A percentile compares a stretch with the other conserved stretches of the same genome.
Evolutionary conservation across 2,113 vertebrate species (phyloP).

Genomic region (Grammomys dolichurus): DNA sequence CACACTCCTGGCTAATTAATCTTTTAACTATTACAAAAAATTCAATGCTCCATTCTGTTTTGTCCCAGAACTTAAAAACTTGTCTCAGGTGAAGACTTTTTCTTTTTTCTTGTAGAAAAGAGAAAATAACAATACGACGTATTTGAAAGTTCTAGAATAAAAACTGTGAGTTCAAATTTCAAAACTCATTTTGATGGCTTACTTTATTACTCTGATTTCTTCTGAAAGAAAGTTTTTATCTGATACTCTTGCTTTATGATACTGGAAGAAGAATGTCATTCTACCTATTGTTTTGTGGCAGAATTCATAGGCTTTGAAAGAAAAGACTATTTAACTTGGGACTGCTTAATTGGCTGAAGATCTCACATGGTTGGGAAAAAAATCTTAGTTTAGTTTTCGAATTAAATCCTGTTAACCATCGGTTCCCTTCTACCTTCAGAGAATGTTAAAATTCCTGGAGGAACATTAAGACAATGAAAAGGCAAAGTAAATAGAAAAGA

Average conservation of each 20-base stretch:
- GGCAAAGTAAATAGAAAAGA: neutral
- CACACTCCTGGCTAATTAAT: neutral
- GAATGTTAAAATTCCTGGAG: neutral
- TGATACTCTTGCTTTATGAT: neutral
- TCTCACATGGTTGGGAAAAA: neutral
- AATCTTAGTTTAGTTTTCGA: neutral
- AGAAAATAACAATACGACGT: neutral
- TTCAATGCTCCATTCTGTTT: neutral
- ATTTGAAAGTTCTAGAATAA: conserved; percentile 39
- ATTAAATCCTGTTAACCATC: conserved; percentile 28
- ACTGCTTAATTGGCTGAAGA: conserved; percentile 41
- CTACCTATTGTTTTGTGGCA: neutral
- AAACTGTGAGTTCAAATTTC: conserved; percentile 1
- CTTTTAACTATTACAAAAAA: conserved; percentile 13
- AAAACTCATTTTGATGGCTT: neutral
- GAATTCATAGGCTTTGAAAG: neutral
- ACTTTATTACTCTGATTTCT: neutral
- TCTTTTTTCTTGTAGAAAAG: neutral
- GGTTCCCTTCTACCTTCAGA: neutral
- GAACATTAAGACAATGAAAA: conserved; percentile 19
- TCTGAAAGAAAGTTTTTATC: neutral
- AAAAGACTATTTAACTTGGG: conserved; percentile 35
- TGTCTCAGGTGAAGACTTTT: neutral
- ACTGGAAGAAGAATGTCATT: conserved; percentile 14
- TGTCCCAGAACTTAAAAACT: conserved; percentile 34